Evolutionary conservation across 1,140 invertebrate genomes (phyloP), one percentile per base, ranked within the genome.

Genomic region (Trichomalopsis sarcophagae): DNA sequence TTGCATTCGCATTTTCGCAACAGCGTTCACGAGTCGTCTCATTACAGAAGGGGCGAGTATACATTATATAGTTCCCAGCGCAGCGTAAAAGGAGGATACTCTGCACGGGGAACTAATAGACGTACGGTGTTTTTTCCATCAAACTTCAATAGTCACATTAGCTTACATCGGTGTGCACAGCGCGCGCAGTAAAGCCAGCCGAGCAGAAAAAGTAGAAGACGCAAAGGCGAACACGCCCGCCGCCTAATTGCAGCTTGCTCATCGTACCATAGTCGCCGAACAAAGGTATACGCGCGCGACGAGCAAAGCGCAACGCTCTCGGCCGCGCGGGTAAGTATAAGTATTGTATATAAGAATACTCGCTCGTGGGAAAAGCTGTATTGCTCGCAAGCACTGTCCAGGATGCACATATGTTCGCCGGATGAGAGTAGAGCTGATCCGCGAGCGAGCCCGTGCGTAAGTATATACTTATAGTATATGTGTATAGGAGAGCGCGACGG

Each of bases 401-500:
- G 40, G 23, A 33, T 17, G 13, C 23, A 27, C 69, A 27, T 33
- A 27, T 33, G 27, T 11, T 71, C 4, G n/a, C 27, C 68, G 27
- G n/a, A 69, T 69, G 27, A 69, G n/a, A 23, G 47, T 14, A 44
- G 33, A 7, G 66, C 66, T n/a, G 21, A 7, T 23, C 4, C 68
- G 27, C 21, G 27, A 27, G 11, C 23, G 33, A 23, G 21, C 40
- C 5, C 74, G 40, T 21, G n/a, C n/a, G 40, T 23, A n/a, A 6
- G 3, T 44, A 40, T 14, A 73, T 36, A 36, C n/a, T 23, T 30
- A 71, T 27, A 71, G 30, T 40, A 27, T 33, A 36, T 40, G 33
- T 13, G 14, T 75, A 40, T 40, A 36, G 17, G 33, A 23, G 17
- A 17, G 74, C 36, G 21, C 44, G 76, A 84, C 85, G 85, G 83